Evolutionary conservation across 2,888 invertebrate species (phyloP).

Genomic region (Tinea pellionella): DNA sequence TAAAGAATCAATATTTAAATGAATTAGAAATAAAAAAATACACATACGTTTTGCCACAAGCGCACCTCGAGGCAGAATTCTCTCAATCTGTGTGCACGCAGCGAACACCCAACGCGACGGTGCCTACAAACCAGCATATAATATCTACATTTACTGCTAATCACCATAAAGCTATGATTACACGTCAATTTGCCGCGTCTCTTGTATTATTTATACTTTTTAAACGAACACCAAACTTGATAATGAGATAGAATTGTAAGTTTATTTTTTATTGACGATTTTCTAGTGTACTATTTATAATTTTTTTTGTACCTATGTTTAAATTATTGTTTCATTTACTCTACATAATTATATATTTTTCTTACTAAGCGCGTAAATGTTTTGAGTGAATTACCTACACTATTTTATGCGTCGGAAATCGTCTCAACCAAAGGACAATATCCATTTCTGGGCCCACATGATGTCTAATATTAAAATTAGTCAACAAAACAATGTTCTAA

Average conservation of each 20-base stretch:
- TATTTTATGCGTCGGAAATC: too few species aligned
- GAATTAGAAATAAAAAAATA: too few species aligned
- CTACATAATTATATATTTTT: too few species aligned
- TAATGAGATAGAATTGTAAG: conserved; percentile 43
- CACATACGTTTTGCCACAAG: neutral
- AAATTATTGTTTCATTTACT: too few species aligned
- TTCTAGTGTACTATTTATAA: conserved; percentile 23
- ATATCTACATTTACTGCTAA: conserved; percentile 63
- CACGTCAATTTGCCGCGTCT: conserved; percentile 56
- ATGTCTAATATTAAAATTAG: too few species aligned
- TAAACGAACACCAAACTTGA: conserved; percentile 58
- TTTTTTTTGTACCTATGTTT: conserved; percentile 13
- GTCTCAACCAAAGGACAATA: too few species aligned
- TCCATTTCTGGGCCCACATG: too few species aligned
- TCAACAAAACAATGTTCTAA: too few species aligned
- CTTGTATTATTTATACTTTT: conserved; percentile 60
- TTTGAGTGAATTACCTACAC: too few species aligned
- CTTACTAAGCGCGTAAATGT: too few species aligned
- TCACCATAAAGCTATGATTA: conserved; percentile 53
- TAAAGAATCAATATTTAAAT: too few species aligned
- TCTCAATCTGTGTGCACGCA: conserved; percentile 12
- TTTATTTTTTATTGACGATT: conserved; percentile 26
- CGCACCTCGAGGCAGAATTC: neutral
- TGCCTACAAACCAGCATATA: conserved; percentile 25
- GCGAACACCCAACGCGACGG: conserved; percentile 24